Evolutionary conservation across 2,888 invertebrate species (phyloP).

Genomic region (Pristionchus arcanus): DNA sequence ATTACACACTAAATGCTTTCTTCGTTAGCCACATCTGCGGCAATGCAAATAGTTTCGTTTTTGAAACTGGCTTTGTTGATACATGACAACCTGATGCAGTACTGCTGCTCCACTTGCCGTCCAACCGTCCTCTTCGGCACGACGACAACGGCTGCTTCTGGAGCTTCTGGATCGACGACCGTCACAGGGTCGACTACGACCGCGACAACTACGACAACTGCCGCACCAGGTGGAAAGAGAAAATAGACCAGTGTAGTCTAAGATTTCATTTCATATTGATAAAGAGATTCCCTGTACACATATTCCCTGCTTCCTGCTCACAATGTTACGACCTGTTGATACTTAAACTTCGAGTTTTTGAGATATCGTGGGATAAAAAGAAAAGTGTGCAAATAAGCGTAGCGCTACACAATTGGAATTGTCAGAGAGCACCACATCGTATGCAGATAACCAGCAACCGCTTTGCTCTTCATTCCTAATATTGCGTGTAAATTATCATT

Average conservation of each 20-base stretch:
- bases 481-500: too few species aligned
- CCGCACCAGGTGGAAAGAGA: background rate
- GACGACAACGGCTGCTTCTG: background rate
- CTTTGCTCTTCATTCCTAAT: too few species aligned
- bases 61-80: background rate
- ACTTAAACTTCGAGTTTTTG: too few species aligned
- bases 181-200: background rate
- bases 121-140: background rate
- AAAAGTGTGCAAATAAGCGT: too few species aligned
- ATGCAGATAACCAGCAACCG: too few species aligned
- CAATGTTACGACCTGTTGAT: too few species aligned
- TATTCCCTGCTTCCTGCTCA: too few species aligned
- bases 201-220: background rate
- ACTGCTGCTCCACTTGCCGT: conserved; percentile 31
- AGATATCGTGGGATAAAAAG: too few species aligned
- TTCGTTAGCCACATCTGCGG: background rate
- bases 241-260: background rate
- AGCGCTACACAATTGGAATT: too few species aligned
- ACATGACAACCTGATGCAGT: too few species aligned
- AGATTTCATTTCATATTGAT: background rate
- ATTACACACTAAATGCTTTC: background rate
- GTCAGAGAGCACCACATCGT: too few species aligned
- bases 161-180: background rate
- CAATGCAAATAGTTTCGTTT: background rate
- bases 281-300: background rate